These are phyloP conservation scores for Catocala nupta DNA, from an alignment of 2,888 invertebrate species.

Conservation along the genomic window DNA sequence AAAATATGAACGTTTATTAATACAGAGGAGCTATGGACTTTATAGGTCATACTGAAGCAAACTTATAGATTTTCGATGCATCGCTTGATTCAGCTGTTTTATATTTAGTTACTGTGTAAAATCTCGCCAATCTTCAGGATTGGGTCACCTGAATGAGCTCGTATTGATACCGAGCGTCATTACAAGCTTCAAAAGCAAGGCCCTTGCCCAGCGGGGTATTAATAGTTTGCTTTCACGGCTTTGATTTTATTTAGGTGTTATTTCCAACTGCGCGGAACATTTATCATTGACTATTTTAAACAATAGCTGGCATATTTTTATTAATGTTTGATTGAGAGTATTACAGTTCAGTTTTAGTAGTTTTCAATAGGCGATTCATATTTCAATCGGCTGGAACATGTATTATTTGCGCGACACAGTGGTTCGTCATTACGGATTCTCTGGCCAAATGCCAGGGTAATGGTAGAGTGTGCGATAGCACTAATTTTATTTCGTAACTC, in stretches of 20 bases:
- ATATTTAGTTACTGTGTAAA: slow-evolving; percentile 2
- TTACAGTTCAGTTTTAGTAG: not conserved
- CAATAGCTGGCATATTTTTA: no score
- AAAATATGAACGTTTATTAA: not conserved
- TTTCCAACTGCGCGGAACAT: slow-evolving; percentile 5
- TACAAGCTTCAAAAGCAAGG: slow-evolving; percentile 17
- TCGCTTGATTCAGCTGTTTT: not conserved
- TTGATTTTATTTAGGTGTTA: slow-evolving; percentile 20
- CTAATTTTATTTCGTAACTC: slow-evolving; percentile 79
- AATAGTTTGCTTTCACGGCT: slow-evolving; percentile 41
- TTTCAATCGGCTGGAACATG: slow-evolving; percentile 56
- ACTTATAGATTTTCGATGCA: not conserved
- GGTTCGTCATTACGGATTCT: slow-evolving; percentile 69
- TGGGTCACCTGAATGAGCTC: slow-evolving; percentile 2
- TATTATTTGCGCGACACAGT: slow-evolving; percentile 69
- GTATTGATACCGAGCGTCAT: slow-evolving; percentile 2
- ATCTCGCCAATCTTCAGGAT: not conserved
- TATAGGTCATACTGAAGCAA: no score
- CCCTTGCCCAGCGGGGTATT: slow-evolving; percentile 45
- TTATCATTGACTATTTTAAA: no score
- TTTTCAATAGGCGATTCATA: slow-evolving; percentile 21
- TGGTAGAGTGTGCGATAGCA: slow-evolving; percentile 65
- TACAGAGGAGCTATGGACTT: no score
- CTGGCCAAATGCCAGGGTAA: slow-evolving; percentile 71
- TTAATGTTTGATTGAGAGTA: not conserved